Evolutionary conservation across 92 coral and sea anemone species (phyloP), one percentile per base, ranked within the genome.

Genomic region (Palythoa grandis): DNA sequence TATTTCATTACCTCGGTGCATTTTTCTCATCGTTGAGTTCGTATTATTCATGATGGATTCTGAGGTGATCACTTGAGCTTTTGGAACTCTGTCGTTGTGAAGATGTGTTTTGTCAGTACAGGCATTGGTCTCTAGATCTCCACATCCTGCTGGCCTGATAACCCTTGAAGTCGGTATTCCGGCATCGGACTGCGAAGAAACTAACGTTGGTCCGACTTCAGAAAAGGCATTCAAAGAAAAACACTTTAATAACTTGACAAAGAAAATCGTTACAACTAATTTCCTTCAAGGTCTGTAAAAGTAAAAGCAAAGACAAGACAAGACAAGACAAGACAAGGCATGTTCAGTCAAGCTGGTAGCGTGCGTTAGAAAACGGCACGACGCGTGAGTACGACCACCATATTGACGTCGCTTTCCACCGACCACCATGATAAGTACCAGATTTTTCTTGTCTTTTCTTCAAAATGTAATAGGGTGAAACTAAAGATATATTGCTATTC

Each of bases 31-130:
- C 11, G 74, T 80, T 24, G 73, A 5, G 29, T 80, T 80, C 20
- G 85, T 80, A 29, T 65, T 80, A 48, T 80, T 80, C 61, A 80
- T 15, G 66, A 80, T 67, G 85, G 56, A 80, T 23, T 73, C 23
- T 7, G 74, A n/a, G 43, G 74, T 80, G 43, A 80, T 43, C 39
- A 80, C 73, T 48, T 80, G 85, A 40, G 85, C 85, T 1, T 80
- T 66, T 22, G 74, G 24, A 20, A 25, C 53, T 40, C 85, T 66
- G 65, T 37, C 16, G n/a, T 76, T 12, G 54, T 75, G 79, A 25
- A 75, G 11, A 52, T 75, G 79, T 52, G 79, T 75, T n/a, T 24
- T 52, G 22, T 76, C 67, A 37, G 82, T 76, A 15, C 82, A 76
- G 6, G 22, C 22, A 14, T 50, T 58, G 14, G 52, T 8, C n/a